Base-by-base conservation (phyloP, 35 echinoderm and acorn worm genomes). In the Apostichopus californicus region DNA sequence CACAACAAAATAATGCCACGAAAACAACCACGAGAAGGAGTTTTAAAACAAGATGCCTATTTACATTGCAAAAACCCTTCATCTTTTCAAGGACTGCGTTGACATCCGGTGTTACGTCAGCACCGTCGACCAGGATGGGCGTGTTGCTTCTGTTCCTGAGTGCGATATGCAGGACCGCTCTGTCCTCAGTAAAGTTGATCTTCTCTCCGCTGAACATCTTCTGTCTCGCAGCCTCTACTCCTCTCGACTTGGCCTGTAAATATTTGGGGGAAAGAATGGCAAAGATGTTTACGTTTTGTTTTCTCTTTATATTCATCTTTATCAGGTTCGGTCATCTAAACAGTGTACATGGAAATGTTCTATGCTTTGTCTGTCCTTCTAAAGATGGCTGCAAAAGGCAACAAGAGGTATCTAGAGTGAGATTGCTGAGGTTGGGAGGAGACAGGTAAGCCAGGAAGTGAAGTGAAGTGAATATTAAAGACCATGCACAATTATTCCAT, bases 181-280 rank as follows among this genome's bases (percentile, higher is more conserved):
- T 80, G 22, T 94, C 75, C 80, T 98, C 97, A 0, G 97, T 98
- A 66, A 98, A 96, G 95, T 98, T 98, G 93, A 98, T 98, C 92
- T 98, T 98, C 81, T 94, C 86, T n/a, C 97, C 97, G 46, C 77
- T 86, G 57, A 98, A 98, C 94, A 98, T 94, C 26, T 77, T 80
- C 17, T 98, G 95, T 55, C 97, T 87, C 17, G 91, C 91, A 61
- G 91, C 93, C 79, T 98, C 95, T 3, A 98, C 21, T 14, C 90
- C 92, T 78, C 93, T 57, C 1, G 94, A 61, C 52, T 71, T 91
- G 21, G 97, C 97, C 97, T 98, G 65, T 0, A 77, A 86, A 63
- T 17, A 68, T 64, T 8, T 56, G 9, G 85, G 11, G 6, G 86
- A n/a, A 22, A 24, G 9, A 60, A 52, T 15, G 10, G 5, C 17